Percentiles rank a stretch among this genome's conserved stretches.
phyloP scores from a whole-genome alignment of 2,888 invertebrate genomes.

The Pristionchus maxplancki region DNA sequence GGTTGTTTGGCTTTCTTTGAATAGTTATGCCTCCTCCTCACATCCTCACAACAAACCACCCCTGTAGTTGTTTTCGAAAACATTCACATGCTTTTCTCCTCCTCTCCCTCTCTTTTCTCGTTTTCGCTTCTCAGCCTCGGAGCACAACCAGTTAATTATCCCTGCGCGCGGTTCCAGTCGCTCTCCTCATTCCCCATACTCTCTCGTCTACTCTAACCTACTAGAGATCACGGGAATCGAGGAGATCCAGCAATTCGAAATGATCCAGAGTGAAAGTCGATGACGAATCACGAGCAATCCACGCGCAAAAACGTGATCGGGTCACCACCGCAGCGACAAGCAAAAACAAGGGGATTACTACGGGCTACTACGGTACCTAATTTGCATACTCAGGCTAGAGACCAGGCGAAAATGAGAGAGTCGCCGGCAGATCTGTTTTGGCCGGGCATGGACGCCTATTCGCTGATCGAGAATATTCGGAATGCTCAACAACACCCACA shows the following conservation, averaged over 20 bases:
- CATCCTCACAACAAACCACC: slow-evolving; percentile 16
- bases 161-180: not conserved
- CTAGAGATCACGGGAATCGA: not conserved
- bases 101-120: not conserved
- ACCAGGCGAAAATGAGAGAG: not conserved
- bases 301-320: not conserved
- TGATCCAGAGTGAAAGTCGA: not conserved
- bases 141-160: slow-evolving; percentile 38
- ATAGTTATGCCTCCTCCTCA: slow-evolving; percentile 30
- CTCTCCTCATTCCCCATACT: not conserved
- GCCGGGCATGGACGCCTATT: not conserved
- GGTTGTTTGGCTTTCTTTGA: slow-evolving; percentile 40
- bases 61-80: slow-evolving; percentile 42
- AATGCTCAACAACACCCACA: not conserved
- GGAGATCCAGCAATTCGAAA: not conserved
- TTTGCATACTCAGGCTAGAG: not conserved
- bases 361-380: not conserved
- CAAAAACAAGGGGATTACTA: not conserved
- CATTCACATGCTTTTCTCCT: slow-evolving; percentile 42
- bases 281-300: not conserved
- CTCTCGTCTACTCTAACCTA: too few species aligned
- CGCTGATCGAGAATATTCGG: not conserved
- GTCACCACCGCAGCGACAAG: not conserved
- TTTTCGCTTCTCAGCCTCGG: not conserved
- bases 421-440: not conserved